Conservation (phyloP, 2,888 invertebrate species). For the Zele albiditarsus region DNA sequence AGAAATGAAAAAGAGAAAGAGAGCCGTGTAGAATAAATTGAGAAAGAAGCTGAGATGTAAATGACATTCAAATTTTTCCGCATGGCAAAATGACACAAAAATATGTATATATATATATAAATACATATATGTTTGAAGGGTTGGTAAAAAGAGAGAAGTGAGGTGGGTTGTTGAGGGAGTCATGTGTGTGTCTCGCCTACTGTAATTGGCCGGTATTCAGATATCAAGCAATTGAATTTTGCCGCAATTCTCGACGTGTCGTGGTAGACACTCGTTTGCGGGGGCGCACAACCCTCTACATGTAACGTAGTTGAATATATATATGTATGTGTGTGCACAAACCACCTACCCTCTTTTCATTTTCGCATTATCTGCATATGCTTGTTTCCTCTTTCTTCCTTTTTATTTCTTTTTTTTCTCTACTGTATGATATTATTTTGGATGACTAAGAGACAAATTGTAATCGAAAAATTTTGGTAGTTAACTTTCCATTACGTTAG, state of each 20-base stretch:
- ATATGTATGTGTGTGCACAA: not conserved
- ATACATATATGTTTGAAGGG: slow-evolving; percentile 26
- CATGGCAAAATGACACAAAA: slow-evolving; percentile 62
- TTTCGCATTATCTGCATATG: slow-evolving; percentile 37
- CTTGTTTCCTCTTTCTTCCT: not conserved
- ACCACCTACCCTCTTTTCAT: slow-evolving; percentile 34
- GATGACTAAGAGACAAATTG: slow-evolving; percentile 2
- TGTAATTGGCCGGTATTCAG: slow-evolving; percentile 70
- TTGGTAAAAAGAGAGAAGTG: slow-evolving; percentile 12
- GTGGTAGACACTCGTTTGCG: slow-evolving; percentile 38
- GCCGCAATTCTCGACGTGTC: slow-evolving; percentile 53
- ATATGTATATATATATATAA: slow-evolving; percentile 57
- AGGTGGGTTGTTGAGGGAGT: slow-evolving; percentile 2
- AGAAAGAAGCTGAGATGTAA: slow-evolving; percentile 61
- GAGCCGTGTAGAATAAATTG: slow-evolving; percentile 64
- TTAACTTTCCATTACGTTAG: too few species aligned
- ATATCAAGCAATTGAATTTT: slow-evolving; percentile 67
- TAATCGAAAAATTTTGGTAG: not conserved
- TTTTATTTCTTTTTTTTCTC: slow-evolving; percentile 17
- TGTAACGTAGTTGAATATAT: not conserved
- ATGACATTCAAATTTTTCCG: slow-evolving; percentile 68
- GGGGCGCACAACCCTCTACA: slow-evolving; percentile 6
- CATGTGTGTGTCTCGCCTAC: slow-evolving; percentile 39
- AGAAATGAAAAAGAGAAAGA: slow-evolving; percentile 22
- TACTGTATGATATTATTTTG: not conserved